Base-by-base conservation (phyloP, 2,797 vertebrate genomes). In the Cichlasoma orientale region DNA sequence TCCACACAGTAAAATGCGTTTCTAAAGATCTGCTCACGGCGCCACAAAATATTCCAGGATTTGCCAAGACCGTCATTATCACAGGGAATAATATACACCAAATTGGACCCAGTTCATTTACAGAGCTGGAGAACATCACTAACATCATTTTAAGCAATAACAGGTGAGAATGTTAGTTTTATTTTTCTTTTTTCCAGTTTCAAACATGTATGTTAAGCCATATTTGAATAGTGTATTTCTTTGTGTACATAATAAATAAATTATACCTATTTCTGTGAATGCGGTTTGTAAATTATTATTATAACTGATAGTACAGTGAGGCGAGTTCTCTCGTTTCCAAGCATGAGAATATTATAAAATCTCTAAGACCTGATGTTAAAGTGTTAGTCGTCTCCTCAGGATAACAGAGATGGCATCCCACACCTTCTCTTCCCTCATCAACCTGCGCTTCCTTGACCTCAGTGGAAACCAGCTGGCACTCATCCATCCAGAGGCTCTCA, bases 401-500 rank as follows among this genome's bases (percentile, higher is more conserved):
- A 94, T 96, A 50, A 91, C 86, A 74, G 90, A 93, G 71, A 73
- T 96, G 85, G 93, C 89, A 5, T 94, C 95, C 4, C 94, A 91
- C 72, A 90, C 90, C 56, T 96, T 97, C 87, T 94, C 94, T 8
- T 59, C 87, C 44, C 93, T 97, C 66, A 81, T 76, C 70, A 89
- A 87, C 79, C 91, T 97, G 61, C 92, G 90, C 38, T 92, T 91
- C 74, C 89, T 97, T 80, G 94, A 96, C 85, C 92, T 96, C 73
- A 96, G 95, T 68, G 85, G 89, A 71, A 97, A 96, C 92, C 90
- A 76, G 5, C 89, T 97, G 85, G 88, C 88, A 1, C 85, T 95
- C 75, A 95, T 96, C 83, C 95, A 96, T 21, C 95, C 96, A 0
- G 94, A 96, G 56, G 94, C 96, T 8, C 93, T 97, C 77, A 91